Evolutionary conservation across 1,140 invertebrate species (phyloP).

Genomic region (Temnothorax longispinosus): DNA sequence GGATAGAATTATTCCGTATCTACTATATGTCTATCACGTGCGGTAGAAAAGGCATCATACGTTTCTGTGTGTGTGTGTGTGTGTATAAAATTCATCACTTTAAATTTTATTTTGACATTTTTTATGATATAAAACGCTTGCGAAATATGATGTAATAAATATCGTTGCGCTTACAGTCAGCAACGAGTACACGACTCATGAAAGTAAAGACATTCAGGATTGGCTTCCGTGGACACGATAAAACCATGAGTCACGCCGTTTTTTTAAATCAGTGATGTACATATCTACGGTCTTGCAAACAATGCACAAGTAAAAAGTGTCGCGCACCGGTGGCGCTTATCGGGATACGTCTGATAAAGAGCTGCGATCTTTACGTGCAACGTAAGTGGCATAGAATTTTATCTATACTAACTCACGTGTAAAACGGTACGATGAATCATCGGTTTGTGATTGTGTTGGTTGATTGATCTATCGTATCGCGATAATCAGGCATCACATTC

Average conservation of each 20-base stretch:
- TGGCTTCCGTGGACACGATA: conserved; percentile 48
- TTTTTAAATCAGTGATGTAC: conserved; percentile 21
- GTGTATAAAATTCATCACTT: background rate
- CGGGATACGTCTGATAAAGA: conserved; percentile 53
- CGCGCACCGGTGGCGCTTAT: conserved; percentile 17
- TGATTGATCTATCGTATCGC: background rate
- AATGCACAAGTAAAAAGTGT: conserved; percentile 18
- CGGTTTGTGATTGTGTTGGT: conserved; percentile 8
- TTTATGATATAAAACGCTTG: background rate
- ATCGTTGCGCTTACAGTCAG: background rate
- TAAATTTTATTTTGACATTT: background rate
- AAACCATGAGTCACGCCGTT: conserved; percentile 56
- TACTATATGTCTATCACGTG: background rate
- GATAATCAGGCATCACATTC: background rate
- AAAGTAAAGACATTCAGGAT: conserved; percentile 13
- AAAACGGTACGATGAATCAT: conserved; percentile 46
- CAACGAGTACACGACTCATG: background rate
- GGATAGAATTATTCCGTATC: conserved; percentile 28
- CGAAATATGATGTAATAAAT: background rate
- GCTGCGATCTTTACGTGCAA: background rate
- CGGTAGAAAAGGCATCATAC: background rate
- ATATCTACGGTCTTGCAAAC: conserved; percentile 35
- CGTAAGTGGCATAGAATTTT: conserved; percentile 5
- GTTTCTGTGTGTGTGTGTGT: too few relatives aligned
- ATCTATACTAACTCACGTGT: background rate